phyloP scores from a whole-genome alignment of 2,888 invertebrate species.

The Panopea generosa region DNA sequence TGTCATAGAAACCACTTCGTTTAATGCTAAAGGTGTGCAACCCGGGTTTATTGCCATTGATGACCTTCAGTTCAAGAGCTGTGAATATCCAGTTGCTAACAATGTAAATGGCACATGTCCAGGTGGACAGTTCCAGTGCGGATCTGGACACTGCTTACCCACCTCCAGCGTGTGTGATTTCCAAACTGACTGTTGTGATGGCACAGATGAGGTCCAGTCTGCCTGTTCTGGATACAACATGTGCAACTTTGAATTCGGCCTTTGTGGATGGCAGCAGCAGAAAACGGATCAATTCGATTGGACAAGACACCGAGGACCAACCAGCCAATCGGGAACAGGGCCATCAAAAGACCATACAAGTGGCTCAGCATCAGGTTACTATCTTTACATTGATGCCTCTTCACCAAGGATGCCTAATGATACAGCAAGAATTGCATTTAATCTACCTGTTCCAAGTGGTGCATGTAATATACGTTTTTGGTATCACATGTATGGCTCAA shows the following conservation, averaged over 20 bases:
- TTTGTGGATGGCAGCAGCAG: conserved; percentile 78
- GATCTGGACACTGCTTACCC: conserved; percentile 74
- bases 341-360: conserved; percentile 78
- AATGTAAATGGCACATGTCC: conserved; percentile 50
- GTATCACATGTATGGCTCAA: conserved; percentile 81
- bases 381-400: conserved; percentile 76
- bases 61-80: conserved; percentile 77
- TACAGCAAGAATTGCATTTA: conserved; percentile 65
- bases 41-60: conserved; percentile 77
- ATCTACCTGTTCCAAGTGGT: conserved; percentile 63
- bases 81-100: conserved; percentile 72
- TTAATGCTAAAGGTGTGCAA: conserved; percentile 44
- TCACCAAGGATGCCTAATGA: conserved; percentile 63
- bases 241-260: conserved; percentile 80
- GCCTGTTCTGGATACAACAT: conserved; percentile 70
- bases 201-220: conserved; percentile 66
- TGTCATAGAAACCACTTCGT: conserved; percentile 64
- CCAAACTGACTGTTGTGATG: conserved; percentile 75
- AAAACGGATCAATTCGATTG: conserved; percentile 75
- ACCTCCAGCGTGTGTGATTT: conserved; percentile 72
- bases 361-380: conserved; percentile 70
- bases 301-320: conserved; percentile 70
- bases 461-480: conserved; percentile 78
- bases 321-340: conserved; percentile 68
- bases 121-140: conserved; percentile 67